A percentile compares a stretch with the other conserved stretches of the same genome.
Conservation (phyloP, 35 echinoderm and acorn worm species). For the Eucidaris tribuloides region DNA sequence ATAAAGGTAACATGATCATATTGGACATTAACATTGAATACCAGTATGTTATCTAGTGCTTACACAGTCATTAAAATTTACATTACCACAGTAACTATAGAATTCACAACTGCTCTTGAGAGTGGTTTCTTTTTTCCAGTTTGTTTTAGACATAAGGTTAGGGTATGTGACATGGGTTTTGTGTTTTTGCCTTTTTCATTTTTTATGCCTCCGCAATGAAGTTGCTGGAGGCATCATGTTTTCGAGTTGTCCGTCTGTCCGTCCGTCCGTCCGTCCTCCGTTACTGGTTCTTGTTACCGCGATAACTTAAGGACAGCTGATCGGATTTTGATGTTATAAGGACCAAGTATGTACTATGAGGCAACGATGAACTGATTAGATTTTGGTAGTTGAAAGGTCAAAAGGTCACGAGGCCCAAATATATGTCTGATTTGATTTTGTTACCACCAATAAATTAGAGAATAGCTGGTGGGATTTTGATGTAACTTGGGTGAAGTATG, state of each 20-base stretch:
- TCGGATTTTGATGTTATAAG: too few species aligned
- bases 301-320: neutral
- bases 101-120: too few species aligned
- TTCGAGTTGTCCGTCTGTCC: neutral
- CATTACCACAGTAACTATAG: neutral
- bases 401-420: neutral
- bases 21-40: neutral
- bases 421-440: neutral
- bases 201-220: neutral
- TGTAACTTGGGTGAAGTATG: too few species aligned
- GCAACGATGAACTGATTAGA: neutral
- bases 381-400: neutral
- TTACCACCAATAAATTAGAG: neutral
- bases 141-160: too few species aligned
- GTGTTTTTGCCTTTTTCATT: too few species aligned
- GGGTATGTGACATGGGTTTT: too few species aligned
- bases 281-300: neutral
- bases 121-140: too few species aligned
- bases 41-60: neutral
- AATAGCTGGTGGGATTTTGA: too few species aligned
- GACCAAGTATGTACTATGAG: too few species aligned
- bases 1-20: slow-evolving; percentile 11
- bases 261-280: neutral
- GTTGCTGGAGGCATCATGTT: neutral
- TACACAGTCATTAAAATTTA: neutral